Percentiles rank a stretch among this genome's conserved stretches.
These are phyloP conservation scores for Orchesella flavescens DNA, from an alignment of 2,888 invertebrate species.

Conservation along the genomic window DNA sequence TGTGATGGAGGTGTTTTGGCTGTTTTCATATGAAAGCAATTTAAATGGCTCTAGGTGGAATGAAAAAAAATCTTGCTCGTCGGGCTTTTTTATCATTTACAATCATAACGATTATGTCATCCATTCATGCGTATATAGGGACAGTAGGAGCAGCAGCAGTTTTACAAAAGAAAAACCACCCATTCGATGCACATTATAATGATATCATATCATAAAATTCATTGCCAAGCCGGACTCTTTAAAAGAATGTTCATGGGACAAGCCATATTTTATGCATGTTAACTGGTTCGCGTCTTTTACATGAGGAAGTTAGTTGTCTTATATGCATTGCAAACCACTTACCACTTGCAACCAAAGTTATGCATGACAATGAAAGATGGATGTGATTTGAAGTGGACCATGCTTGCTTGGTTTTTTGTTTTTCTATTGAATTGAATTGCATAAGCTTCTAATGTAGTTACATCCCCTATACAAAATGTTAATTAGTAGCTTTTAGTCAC, in stretches of 20 bases:
- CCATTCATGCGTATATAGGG: constrained; percentile 26
- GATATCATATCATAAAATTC: background rate
- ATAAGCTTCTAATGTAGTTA: background rate
- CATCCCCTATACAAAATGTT: constrained; percentile 35
- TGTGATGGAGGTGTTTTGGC: background rate
- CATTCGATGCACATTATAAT: constrained; percentile 3
- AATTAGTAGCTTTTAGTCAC: constrained; percentile 46
- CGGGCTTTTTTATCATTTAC: constrained; percentile 24
- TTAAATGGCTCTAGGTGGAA: background rate
- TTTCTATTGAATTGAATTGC: too few relatives aligned
- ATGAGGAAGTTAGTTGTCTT: background rate
- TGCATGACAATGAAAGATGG: constrained; percentile 21
- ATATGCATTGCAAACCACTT: background rate
- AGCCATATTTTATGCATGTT: constrained; percentile 4
- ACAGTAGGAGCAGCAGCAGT: too few relatives aligned
- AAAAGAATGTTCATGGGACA: background rate
- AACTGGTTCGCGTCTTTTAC: background rate
- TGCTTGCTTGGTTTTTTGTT: too few relatives aligned
- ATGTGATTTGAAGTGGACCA: constrained; percentile 5
- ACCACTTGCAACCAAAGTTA: background rate
- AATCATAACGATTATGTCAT: constrained; percentile 46
- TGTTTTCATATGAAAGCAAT: too few relatives aligned
- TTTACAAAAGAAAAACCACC: constrained; percentile 1
- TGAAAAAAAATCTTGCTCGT: constrained; percentile 5
- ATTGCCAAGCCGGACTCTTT: constrained; percentile 12